These are phyloP conservation scores for Mythimna vitellina DNA, from an alignment of 2,888 invertebrate species.

Conservation along the genomic window DNA sequence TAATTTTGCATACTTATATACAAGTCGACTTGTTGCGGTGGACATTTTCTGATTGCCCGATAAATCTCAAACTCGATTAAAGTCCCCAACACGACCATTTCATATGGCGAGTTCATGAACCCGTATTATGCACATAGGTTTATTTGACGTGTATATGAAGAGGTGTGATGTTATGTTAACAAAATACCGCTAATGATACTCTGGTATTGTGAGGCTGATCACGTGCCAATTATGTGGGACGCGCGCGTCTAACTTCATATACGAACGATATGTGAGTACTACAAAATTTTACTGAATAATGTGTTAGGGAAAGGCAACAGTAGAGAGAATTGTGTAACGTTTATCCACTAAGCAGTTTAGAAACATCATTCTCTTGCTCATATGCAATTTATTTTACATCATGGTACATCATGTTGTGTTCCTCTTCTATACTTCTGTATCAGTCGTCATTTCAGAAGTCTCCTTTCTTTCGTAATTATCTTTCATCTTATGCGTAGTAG, in stretches of 20 bases:
- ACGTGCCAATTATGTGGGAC: conserved; percentile 48
- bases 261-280: neutral
- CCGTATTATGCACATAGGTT: neutral
- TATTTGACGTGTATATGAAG: conserved; percentile 12
- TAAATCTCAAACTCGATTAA: neutral
- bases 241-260: conserved; percentile 32
- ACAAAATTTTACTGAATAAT: conserved; percentile 17
- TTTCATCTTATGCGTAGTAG: neutral
- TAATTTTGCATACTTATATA: neutral
- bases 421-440: neutral
- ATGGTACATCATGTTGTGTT: neutral
- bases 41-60: neutral
- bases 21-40: neutral
- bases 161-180: conserved; percentile 33
- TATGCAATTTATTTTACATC: neutral
- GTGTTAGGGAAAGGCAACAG: neutral
- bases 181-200: conserved; percentile 49
- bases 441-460: neutral
- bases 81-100: neutral
- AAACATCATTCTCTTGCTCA: neutral
- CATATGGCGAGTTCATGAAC: conserved; percentile 18
- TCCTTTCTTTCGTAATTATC: neutral
- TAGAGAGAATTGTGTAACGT: neutral
- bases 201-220: conserved; percentile 35
- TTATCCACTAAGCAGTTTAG: neutral